phyloP scores from a whole-genome alignment of 1,140 invertebrate genomes.

The Pseudomyrmex pallidus region DNA sequence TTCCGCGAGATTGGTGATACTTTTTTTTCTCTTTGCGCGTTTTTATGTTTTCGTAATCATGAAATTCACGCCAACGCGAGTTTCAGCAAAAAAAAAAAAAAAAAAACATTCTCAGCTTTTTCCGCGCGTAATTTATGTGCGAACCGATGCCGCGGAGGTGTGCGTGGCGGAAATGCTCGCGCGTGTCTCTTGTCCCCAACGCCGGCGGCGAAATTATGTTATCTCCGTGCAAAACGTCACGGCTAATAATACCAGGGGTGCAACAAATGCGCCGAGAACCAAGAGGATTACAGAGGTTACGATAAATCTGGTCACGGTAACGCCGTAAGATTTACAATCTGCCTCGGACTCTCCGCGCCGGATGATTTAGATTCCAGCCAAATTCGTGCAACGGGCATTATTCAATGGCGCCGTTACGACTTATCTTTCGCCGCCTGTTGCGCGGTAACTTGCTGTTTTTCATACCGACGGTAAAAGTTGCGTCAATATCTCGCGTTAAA shows the following conservation, averaged over 20 bases:
- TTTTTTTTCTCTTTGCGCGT: not conserved
- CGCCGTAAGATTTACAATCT: conserved; percentile 68
- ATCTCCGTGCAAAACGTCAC: conserved; percentile 47
- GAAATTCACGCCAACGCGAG: not conserved
- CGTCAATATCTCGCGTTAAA: conserved; percentile 37
- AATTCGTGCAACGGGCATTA: conserved; percentile 62
- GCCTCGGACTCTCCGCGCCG: conserved; percentile 49
- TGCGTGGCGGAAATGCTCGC: not conserved
- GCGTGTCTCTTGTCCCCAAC: not conserved
- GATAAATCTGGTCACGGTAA: conserved; percentile 62
- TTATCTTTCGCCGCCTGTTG: conserved; percentile 67
- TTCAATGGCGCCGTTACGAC: conserved; percentile 57
- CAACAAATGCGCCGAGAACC: conserved; percentile 58
- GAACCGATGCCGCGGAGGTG: not conserved
- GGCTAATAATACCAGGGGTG: conserved; percentile 57
- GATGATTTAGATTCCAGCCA: conserved; percentile 63
- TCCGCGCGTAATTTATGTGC: conserved; percentile 20
- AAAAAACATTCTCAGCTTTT: not conserved
- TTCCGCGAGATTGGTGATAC: not conserved
- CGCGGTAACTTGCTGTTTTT: conserved; percentile 46
- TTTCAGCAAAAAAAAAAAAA: too few species aligned
- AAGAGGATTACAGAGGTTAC: conserved; percentile 55
- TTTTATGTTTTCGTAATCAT: not conserved
- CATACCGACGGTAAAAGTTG: conserved; percentile 42
- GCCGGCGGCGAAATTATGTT: conserved; percentile 9